These are phyloP conservation scores for Omphaloscelis lunosa DNA, from an alignment of 2,888 invertebrate species.

Conservation along the genomic window DNA sequence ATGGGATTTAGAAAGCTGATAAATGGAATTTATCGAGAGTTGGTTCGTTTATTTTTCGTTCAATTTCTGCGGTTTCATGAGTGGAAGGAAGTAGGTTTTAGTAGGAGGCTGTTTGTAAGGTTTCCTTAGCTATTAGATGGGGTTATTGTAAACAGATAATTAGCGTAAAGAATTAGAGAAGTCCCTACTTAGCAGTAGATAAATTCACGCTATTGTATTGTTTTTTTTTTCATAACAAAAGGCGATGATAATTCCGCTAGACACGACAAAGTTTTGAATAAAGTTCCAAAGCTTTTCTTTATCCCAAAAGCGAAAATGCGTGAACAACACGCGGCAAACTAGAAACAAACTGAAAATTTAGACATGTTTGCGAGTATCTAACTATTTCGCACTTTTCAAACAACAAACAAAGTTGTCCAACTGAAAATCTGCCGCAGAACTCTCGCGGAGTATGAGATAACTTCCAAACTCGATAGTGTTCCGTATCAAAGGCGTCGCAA, in stretches of 20 bases:
- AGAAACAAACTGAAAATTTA: slow-evolving; percentile 49
- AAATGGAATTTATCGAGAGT: slow-evolving; percentile 50
- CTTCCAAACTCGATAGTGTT: slow-evolving; percentile 80
- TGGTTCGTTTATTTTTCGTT: slow-evolving; percentile 24
- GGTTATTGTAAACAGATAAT: neutral
- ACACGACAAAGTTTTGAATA: slow-evolving; percentile 8
- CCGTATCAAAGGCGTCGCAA: slow-evolving; percentile 77
- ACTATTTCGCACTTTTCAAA: slow-evolving; percentile 59
- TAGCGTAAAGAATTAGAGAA: neutral
- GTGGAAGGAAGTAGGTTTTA: neutral
- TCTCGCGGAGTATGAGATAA: slow-evolving; percentile 55
- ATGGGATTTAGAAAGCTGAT: slow-evolving; percentile 56
- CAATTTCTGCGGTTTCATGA: slow-evolving; percentile 18
- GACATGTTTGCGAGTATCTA: slow-evolving; percentile 54
- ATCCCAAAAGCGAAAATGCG: slow-evolving; percentile 44
- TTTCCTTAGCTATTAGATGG: neutral
- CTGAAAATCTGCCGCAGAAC: slow-evolving; percentile 60
- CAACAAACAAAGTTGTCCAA: slow-evolving; percentile 50
- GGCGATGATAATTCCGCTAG: neutral
- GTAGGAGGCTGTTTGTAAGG: neutral
- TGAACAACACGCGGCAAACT: slow-evolving; percentile 51
- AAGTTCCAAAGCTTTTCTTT: slow-evolving; percentile 12
- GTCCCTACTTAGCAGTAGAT: neutral
- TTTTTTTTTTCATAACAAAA: neutral
- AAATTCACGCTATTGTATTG: neutral